Evolutionary conservation across 2,113 vertebrate species (phyloP).

Genomic region (Haemorhous mexicanus): DNA sequence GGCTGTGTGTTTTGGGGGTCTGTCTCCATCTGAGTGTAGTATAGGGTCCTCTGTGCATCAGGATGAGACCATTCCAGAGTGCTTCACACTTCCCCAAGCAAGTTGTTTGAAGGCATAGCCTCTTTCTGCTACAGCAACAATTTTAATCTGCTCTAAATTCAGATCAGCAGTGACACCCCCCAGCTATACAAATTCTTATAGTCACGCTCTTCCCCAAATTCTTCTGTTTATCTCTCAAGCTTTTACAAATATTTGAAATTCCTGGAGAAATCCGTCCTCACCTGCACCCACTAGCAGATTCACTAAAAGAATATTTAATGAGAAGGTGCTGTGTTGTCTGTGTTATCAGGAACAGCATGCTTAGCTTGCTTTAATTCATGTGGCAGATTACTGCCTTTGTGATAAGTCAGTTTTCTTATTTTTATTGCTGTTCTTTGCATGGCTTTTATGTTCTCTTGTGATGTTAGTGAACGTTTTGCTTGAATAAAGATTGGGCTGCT

Average conservation of each 20-base stretch:
- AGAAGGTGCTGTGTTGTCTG: background rate
- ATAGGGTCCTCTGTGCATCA: background rate
- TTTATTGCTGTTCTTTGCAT: background rate
- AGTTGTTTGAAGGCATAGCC: background rate
- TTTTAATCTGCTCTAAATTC: background rate
- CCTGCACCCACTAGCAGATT: background rate
- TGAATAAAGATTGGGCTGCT: background rate
- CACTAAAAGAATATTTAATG: conserved; percentile 39
- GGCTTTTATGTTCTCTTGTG: conserved; percentile 25
- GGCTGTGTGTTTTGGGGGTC: background rate
- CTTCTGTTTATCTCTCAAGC: background rate
- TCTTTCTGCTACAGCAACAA: background rate
- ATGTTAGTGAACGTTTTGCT: background rate
- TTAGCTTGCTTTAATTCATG: background rate
- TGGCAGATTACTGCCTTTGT: conserved; percentile 18
- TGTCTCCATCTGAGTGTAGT: background rate
- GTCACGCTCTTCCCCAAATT: background rate
- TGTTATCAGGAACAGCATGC: background rate
- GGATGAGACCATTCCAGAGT: background rate
- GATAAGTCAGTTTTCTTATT: conserved; percentile 13
- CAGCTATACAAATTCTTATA: background rate
- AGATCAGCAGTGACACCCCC: background rate
- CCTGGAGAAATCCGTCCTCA: background rate
- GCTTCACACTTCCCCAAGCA: background rate
- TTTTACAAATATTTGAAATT: conserved; percentile 48